Evolutionary conservation across 2,888 invertebrate species (phyloP).

Genomic region (Drosophila nigricruria): DNA sequence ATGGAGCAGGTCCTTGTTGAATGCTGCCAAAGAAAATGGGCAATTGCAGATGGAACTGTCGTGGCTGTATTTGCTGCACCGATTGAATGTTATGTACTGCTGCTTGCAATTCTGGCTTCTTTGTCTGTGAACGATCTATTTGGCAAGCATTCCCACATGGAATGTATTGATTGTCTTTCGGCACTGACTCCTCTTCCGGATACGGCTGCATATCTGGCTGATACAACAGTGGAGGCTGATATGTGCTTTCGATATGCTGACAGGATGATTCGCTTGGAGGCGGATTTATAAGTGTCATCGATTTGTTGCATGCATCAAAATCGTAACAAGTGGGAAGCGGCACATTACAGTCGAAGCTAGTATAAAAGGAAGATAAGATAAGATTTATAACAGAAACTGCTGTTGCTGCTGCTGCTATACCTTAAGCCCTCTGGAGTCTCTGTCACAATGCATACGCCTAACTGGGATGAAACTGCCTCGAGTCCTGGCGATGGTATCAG

Average conservation of each 20-base stretch:
- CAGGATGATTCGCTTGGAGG: conserved; percentile 3
- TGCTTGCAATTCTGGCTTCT: background rate
- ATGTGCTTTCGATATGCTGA: background rate
- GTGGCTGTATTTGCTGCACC: background rate
- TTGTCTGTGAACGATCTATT: background rate
- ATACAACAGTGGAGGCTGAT: background rate
- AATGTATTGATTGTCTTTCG: background rate
- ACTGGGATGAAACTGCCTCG: conserved; percentile 16
- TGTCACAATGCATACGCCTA: conserved; percentile 65
- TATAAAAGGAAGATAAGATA: background rate
- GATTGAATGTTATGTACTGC: background rate
- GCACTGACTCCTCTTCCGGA: background rate
- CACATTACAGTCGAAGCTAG: conserved; percentile 63
- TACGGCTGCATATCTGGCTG: background rate
- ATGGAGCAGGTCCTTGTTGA: background rate
- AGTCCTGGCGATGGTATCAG: conserved; percentile 23
- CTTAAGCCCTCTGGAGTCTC: conserved; percentile 61
- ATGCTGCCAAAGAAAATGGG: background rate
- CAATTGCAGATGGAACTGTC: background rate
- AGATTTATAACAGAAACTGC: background rate
- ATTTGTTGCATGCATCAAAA: conserved; percentile 32
- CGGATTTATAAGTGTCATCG: conserved; percentile 4
- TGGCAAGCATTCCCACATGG: background rate
- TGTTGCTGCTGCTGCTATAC: conserved; percentile 21
- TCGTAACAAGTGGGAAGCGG: conserved; percentile 57